phyloP scores from a whole-genome alignment of 2,888 invertebrate genomes.

The Stenodera caucasica region DNA sequence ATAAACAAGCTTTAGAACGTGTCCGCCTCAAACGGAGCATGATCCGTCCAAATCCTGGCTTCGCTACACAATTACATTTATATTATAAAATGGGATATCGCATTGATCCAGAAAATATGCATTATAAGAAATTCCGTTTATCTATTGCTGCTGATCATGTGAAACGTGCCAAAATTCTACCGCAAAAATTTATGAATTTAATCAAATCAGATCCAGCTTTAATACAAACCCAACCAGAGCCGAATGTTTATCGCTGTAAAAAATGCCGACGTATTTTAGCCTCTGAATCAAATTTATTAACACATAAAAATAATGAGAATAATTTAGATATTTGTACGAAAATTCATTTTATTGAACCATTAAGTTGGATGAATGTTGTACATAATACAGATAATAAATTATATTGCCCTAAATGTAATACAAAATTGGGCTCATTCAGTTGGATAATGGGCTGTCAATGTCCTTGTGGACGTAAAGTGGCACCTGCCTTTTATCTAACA shows the following conservation, averaged over 20 bases:
- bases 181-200: constrained; percentile 74
- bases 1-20: constrained; percentile 69
- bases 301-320: constrained; percentile 62
- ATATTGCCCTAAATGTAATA: constrained; percentile 80
- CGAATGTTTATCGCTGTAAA: constrained; percentile 80
- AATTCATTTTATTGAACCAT: constrained; percentile 86
- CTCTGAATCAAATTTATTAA: constrained; percentile 74
- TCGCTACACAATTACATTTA: constrained; percentile 74
- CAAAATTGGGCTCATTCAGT: constrained; percentile 86
- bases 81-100: constrained; percentile 77
- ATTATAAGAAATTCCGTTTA: constrained; percentile 74
- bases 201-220: constrained; percentile 80
- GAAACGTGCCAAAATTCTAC: constrained; percentile 80
- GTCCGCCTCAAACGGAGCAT: constrained; percentile 73
- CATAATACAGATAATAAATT: constrained; percentile 77
- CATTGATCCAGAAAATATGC: constrained; percentile 69
- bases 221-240: constrained; percentile 71
- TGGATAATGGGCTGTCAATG: constrained; percentile 91
- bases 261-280: constrained; percentile 82
- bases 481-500: constrained; percentile 89
- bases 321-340: constrained; percentile 61
- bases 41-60: constrained; percentile 80
- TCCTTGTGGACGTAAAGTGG: constrained; percentile 86
- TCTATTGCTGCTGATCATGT: constrained; percentile 80
- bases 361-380: constrained; percentile 84